Evolutionary conservation across 1,140 invertebrate species (phyloP), one percentile per base, ranked within the genome.

Genomic region (Leptinotarsa texana): DNA sequence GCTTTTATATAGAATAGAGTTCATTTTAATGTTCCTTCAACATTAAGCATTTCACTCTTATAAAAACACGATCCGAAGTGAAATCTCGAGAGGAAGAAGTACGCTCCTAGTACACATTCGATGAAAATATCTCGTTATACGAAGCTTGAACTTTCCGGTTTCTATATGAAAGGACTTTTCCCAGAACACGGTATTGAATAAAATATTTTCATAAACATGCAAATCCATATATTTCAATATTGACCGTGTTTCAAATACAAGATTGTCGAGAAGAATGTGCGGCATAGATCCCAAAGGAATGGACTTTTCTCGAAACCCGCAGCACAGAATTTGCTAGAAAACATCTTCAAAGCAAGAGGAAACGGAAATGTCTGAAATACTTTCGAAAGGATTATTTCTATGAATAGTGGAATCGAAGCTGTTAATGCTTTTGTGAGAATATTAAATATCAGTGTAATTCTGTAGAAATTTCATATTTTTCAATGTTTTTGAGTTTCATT

Each of bases 351-450:
- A 3, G 22, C 42, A 66, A 66, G 42, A 24, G 63, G 21, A 66
- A 66, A 33, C 42, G 17, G 63, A 27, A 66, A 66, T 66, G 33
- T 17, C 24, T 24, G 21, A 66, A 33, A 17, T 22, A 27, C n/a
- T 22, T 22, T 22, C 22, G 8, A n/a, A 66, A 66, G 21, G 63
- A 68, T 63, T n/a, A 75, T 48, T 63, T 48, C 21, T 33, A 42
- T 61, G 48, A 27, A 75, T 75, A 70, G 69, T 17, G 63, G 51
- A 68, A 51, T 75, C 74, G 42, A 68, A 42, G 33, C 8, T 42
- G 33, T 42, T 42, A 11, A 42, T 11, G 8, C 8, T 2, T 42
- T 6, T 42, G 33, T 42, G 33, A 11, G 8, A 42, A 42, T 11
- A 42, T 42, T 8, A 11, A 42, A 42, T 11, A 42, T 42, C 8